Evolutionary conservation across 1,140 invertebrate species (phyloP).

Genomic region (Eumaeus atala): DNA sequence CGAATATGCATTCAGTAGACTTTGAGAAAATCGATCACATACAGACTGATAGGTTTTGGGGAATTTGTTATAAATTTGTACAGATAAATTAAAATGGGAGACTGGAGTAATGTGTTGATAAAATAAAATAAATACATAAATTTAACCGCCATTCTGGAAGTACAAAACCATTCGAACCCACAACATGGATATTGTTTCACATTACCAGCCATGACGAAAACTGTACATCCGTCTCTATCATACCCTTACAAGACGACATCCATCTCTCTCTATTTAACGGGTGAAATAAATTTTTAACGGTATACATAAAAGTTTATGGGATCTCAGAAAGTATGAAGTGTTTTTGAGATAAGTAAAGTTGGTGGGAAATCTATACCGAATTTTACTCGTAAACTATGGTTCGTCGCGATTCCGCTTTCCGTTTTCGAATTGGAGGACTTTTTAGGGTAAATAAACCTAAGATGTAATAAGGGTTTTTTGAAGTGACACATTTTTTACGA

Average conservation of each 20-base stretch:
- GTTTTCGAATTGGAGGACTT: not conserved
- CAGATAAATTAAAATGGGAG: too few species aligned
- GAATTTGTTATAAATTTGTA: too few species aligned
- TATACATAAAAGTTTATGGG: constrained; percentile 11
- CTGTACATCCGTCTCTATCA: constrained; percentile 4
- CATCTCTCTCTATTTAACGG: constrained; percentile 9
- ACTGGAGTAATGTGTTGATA: not conserved
- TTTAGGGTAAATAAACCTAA: not conserved
- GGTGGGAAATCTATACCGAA: constrained; percentile 4
- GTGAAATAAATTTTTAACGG: constrained; percentile 13
- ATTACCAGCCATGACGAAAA: not conserved
- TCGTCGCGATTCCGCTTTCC: not conserved
- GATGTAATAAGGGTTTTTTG: too few species aligned
- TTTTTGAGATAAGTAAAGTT: constrained; percentile 10
- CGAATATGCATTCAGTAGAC: too few species aligned
- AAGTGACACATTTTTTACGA: too few species aligned
- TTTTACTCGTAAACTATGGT: not conserved
- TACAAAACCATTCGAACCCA: constrained; percentile 5
- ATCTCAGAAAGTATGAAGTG: constrained; percentile 10
- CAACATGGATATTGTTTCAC: constrained; percentile 9
- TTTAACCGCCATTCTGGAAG: constrained; percentile 1
- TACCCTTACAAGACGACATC: not conserved
- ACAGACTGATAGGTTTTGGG: too few species aligned
- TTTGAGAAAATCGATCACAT: too few species aligned
- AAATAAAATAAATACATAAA: constrained; percentile 1